Conservation (phyloP, 2,797 vertebrate genomes). For the Enteromius fasciolatus region DNA sequence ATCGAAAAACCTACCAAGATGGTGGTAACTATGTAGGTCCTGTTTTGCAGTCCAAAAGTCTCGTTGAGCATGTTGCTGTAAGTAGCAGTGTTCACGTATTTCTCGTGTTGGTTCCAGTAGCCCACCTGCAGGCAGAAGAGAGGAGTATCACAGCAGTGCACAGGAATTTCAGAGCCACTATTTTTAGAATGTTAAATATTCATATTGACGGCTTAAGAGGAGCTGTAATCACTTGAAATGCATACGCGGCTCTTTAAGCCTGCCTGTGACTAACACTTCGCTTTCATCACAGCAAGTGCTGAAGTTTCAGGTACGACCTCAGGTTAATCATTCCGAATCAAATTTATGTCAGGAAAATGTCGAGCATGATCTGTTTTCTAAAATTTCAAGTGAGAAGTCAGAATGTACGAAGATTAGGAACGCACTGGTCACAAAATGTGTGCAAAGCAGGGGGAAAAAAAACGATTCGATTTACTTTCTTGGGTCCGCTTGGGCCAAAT, state of each 20-base stretch:
- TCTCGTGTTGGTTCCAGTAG: conserved; percentile 91
- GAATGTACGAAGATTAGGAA: not conserved
- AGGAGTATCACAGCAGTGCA: conserved; percentile 37
- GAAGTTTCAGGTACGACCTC: conserved; percentile 46
- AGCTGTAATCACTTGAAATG: conserved; percentile 57
- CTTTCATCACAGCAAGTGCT: conserved; percentile 50
- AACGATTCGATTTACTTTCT: conserved; percentile 79
- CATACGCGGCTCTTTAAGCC: conserved; percentile 51
- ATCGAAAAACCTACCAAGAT: conserved; percentile 85
- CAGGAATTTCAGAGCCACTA: conserved; percentile 48
- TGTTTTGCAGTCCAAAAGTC: conserved; percentile 87
- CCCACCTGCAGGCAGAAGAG: conserved; percentile 82
- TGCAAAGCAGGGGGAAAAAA: not conserved
- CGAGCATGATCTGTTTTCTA: conserved; percentile 3
- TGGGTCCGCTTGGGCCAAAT: conserved; percentile 83
- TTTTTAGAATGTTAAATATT: conserved; percentile 62
- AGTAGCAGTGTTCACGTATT: conserved; percentile 85
- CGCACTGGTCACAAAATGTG: not conserved
- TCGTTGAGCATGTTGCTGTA: conserved; percentile 84
- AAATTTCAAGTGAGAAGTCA: not conserved
- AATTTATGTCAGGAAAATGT: conserved; percentile 18
- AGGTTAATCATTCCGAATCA: conserved; percentile 46
- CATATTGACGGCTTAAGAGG: conserved; percentile 55
- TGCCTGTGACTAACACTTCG: conserved; percentile 54
- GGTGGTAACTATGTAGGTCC: conserved; percentile 94